Conservation (phyloP, 2,113 vertebrate species). For the Paramisgurnus dabryanus region DNA sequence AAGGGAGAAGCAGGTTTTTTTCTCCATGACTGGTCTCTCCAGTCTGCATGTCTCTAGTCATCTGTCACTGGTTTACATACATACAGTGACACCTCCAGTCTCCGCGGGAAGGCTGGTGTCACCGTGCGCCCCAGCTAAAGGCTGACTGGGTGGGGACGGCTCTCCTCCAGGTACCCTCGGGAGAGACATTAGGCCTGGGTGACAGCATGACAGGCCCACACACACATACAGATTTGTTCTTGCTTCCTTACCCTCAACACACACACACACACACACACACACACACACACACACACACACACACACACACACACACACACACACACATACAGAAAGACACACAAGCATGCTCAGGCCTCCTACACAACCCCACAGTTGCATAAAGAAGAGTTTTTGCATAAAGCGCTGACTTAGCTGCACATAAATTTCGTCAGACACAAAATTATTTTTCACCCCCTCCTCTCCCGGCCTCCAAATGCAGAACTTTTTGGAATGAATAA, state of each 20-base stretch:
- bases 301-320: slow-evolving; percentile 26
- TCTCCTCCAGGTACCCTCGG: slow-evolving; percentile 79
- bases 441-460: slow-evolving; percentile 72
- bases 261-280: slow-evolving; percentile 34
- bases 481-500: slow-evolving; percentile 77
- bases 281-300: background rate
- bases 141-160: slow-evolving; percentile 72
- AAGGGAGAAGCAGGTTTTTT: slow-evolving; percentile 64
- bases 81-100: slow-evolving; percentile 77
- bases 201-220: slow-evolving; percentile 77
- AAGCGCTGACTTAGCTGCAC: slow-evolving; percentile 72
- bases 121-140: slow-evolving; percentile 73
- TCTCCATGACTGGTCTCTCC: slow-evolving; percentile 69
- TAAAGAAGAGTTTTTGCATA: slow-evolving; percentile 74
- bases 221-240: slow-evolving; percentile 37
- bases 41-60: slow-evolving; percentile 78
- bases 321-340: background rate
- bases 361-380: slow-evolving; percentile 65
- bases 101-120: slow-evolving; percentile 75
- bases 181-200: slow-evolving; percentile 74
- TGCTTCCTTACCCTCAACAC: slow-evolving; percentile 7
- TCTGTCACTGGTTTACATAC: slow-evolving; percentile 81
- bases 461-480: slow-evolving; percentile 67
- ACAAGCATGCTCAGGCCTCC: slow-evolving; percentile 60
- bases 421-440: slow-evolving; percentile 69